phyloP scores from a whole-genome alignment of 2,888 invertebrate species.

The Ditula angustiorana region DNA sequence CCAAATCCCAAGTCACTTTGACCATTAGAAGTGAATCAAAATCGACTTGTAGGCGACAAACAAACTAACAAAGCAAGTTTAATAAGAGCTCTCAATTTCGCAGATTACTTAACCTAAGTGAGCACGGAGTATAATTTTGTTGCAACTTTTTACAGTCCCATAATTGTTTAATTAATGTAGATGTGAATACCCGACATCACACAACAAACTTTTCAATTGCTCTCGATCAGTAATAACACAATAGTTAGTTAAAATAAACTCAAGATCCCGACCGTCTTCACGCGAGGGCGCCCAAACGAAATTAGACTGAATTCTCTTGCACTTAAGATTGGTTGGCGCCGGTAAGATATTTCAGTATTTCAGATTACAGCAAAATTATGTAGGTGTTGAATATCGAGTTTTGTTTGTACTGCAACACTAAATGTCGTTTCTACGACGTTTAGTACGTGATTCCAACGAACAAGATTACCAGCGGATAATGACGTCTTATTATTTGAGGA shows the following conservation, averaged over 20 bases:
- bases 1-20: too few species aligned
- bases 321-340: not conserved
- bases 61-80: too few species aligned
- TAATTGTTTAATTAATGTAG: too few species aligned
- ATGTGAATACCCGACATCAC: not conserved
- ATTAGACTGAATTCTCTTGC: not conserved
- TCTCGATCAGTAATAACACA: not conserved
- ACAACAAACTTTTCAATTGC: not conserved
- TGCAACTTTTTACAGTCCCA: too few species aligned
- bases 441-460: slow-evolving; percentile 1
- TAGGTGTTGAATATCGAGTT: not conserved
- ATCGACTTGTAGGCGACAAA: too few species aligned
- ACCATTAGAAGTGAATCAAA: too few species aligned
- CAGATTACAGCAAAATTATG: not conserved
- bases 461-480: not conserved
- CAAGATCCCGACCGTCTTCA: too few species aligned
- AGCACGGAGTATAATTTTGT: too few species aligned
- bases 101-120: too few species aligned
- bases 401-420: not conserved
- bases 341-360: not conserved
- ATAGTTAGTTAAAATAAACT: not conserved
- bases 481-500: slow-evolving; percentile 6
- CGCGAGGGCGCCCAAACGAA: not conserved
- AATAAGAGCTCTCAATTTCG: too few species aligned
- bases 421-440: slow-evolving; percentile 4